Base-by-base conservation (phyloP, 2,888 invertebrate genomes). In the Macropis europaea region DNA sequence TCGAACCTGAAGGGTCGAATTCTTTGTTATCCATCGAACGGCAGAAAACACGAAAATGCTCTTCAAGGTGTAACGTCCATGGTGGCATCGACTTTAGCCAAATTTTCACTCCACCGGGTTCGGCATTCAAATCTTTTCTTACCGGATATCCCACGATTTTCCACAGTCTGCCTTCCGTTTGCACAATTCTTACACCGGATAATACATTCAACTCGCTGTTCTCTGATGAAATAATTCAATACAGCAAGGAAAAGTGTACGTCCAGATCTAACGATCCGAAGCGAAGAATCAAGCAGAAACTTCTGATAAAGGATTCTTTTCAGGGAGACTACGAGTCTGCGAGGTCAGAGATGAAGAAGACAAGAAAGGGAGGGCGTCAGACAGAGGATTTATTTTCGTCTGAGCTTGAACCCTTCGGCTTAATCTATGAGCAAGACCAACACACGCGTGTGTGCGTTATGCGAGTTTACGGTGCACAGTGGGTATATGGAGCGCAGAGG, bases 401-500 rank as follows among this genome's bases (percentile, higher is more conserved):
- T 43, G 61, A 76, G 43, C 54, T 64, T 68, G 73, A 66, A 69
- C 69, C 67, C 68, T 78, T 64, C 40, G 73, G 56, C 45, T 80
- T 47, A 62, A 60, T 69, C 59, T 56, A 13, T 62, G 64, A 50
- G 56, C 30, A 62, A 77, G 48, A 80, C 67, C 52, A 24, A 43
- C 22, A 42, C 60, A 61, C 43, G 34, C 11, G 26, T 30, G 36
- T 45, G 54, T 57, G 64, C 48, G 73, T 73, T 57, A 62, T 63
- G 24, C 19, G 62, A 69, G 67, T 74, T 76, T 73, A 62, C 75
- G 67, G 63, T 59, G 63, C 67, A 67, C 56, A 57, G 70, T 64
- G 76, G 62, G 64, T 82, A 80, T 82, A 79, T 82, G 78, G 83
- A 82, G 75, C 83, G 82, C 83, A 83, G 83, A 86, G 85, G 84